These are phyloP conservation scores for Tinea semifulvella DNA, from an alignment of 2,888 invertebrate species.

Conservation along the genomic window DNA sequence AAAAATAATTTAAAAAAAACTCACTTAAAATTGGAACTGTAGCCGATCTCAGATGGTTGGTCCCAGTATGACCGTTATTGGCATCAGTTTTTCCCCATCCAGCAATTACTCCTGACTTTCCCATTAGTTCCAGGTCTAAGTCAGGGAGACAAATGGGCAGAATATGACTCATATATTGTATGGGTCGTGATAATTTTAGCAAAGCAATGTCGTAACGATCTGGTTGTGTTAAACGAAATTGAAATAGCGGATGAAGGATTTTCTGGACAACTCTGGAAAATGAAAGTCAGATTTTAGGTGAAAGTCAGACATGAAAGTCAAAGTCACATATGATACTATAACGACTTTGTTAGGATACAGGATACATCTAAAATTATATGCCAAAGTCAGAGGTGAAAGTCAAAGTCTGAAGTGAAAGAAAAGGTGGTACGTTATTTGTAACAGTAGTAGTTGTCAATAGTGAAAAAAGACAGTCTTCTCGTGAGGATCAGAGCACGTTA, in stretches of 20 bases:
- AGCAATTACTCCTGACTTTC: constrained; percentile 68
- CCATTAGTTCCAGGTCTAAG: constrained; percentile 39
- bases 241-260: constrained; percentile 82
- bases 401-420: no score
- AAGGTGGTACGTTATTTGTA: no score
- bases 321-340: no score
- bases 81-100: constrained; percentile 88
- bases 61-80: constrained; percentile 77
- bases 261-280: constrained; percentile 73
- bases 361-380: no score
- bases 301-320: no score
- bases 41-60: constrained; percentile 81
- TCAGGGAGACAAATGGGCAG: constrained; percentile 82
- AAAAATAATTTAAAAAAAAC: no score
- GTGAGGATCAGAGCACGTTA: no score
- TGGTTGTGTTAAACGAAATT: constrained; percentile 83
- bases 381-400: no score
- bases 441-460: no score
- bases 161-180: constrained; percentile 72
- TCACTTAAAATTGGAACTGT: constrained; percentile 83
- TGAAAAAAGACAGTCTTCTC: no score
- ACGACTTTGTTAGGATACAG: no score
- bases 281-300: no score
- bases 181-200: constrained; percentile 74
- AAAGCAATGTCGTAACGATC: constrained; percentile 84